Evolutionary conservation across 1,140 invertebrate genomes (phyloP), one percentile per base, ranked within the genome.

Genomic region (Amyelois transitella): DNA sequence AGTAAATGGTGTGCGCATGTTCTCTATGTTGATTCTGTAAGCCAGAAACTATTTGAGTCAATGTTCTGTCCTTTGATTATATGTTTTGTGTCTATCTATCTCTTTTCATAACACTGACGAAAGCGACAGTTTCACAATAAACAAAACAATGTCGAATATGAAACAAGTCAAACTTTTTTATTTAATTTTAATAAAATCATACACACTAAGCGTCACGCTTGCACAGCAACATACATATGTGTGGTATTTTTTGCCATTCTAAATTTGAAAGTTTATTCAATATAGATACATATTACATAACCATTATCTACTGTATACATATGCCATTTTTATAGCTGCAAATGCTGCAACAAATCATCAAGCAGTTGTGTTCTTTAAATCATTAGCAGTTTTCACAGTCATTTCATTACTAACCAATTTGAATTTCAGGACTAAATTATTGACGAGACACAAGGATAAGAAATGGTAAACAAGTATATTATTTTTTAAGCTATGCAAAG

Each of bases 371-470:
- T 64, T 58, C 51, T 62, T 18, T 58, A 54, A 43, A 7, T 54
- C 48, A 62, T 60, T 38, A 48, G 60, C 54, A 51, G 3, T 28
- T 50, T 28, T 55, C 56, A 58, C 66, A 69, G 59, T 76, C 81
- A 85, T 86, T 65, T 78, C 77, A 83, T 84, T 72, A 78, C 80
- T 84, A 83, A 83, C 79, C 79, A 64, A 67, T 86, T 86, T 86
- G 66, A 81, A 82, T 89, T 94, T 86, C 93, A 94, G 94, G 92
- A 94, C 93, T 91, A 94, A 94, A 91, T 92, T 93, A 88, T 94
- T 94, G 91, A 94, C 93, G 81, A 93, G 93, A 91, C 93, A 93
- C 90, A 92, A 91, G 91, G 93, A 94, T 89, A 93, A 93, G 85
- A 94, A 94, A 93, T 94, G 92, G 92, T 94, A 94, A 93, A 78